phyloP scores from a whole-genome alignment of 1,140 invertebrate genomes.

The Drosophila sproati region DNA sequence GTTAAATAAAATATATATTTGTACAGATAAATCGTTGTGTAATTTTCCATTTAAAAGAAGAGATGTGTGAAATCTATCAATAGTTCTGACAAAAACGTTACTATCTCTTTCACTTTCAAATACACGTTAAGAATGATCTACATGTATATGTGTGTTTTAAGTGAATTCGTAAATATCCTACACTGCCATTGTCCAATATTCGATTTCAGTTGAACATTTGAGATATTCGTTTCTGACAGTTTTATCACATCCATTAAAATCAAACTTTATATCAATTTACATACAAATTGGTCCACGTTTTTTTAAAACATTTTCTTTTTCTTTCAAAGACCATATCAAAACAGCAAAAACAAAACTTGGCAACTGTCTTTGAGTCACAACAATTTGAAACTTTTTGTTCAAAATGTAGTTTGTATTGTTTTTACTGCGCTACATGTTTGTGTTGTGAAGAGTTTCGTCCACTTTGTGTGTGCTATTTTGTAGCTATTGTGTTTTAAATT shows the following conservation, averaged over 20 bases:
- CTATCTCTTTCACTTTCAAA: too few species aligned
- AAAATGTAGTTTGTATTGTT: conserved; percentile 13
- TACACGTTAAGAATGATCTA: too few species aligned
- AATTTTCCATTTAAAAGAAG: too few species aligned
- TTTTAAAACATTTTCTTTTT: not conserved
- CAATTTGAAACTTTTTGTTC: conserved; percentile 38
- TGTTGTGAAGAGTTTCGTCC: conserved; percentile 14
- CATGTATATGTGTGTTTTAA: too few species aligned
- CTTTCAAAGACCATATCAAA: not conserved
- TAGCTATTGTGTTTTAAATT: conserved; percentile 31
- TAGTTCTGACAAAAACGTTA: too few species aligned
- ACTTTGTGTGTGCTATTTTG: conserved; percentile 8
- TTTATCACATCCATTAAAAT: conserved; percentile 19
- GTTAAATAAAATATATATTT: too few species aligned
- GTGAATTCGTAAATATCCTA: too few species aligned
- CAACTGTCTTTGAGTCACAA: not conserved
- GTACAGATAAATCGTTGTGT: too few species aligned
- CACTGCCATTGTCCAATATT: not conserved
- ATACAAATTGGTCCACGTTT: conserved; percentile 26
- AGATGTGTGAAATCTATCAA: too few species aligned
- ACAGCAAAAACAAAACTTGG: not conserved
- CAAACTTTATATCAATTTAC: conserved; percentile 17
- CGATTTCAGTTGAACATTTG: not conserved
- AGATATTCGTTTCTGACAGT: not conserved
- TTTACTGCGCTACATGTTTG: conserved; percentile 11